Conservation (phyloP, 2,113 vertebrate species). For the Oncorhynchus clarkii region DNA sequence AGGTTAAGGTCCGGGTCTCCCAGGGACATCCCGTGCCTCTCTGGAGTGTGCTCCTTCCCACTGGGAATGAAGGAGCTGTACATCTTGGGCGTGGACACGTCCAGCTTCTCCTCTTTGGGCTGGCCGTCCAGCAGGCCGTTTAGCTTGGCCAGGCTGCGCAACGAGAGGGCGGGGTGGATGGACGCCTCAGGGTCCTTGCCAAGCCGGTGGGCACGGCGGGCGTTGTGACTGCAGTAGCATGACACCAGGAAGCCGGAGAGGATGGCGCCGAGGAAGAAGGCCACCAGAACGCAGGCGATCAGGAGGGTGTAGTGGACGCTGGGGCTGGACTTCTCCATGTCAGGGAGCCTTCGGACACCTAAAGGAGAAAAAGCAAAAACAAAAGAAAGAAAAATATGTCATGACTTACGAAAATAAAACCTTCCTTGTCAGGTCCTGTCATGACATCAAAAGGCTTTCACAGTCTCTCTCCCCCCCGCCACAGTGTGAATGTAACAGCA, state of each 20-base stretch:
- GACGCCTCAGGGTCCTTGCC: constrained; percentile 74
- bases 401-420: no score
- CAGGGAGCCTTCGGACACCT: constrained; percentile 66
- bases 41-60: constrained; percentile 42
- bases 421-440: no score
- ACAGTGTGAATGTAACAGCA: no score
- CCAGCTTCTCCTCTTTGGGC: constrained; percentile 46
- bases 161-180: constrained; percentile 76
- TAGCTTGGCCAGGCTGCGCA: constrained; percentile 79
- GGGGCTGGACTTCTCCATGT: constrained; percentile 21
- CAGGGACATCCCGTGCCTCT: constrained; percentile 16
- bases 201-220: constrained; percentile 47
- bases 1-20: constrained; percentile 55
- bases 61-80: constrained; percentile 78
- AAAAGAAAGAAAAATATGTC: not conserved
- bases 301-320: constrained; percentile 77
- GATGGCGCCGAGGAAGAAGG: constrained; percentile 80
- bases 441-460: no score
- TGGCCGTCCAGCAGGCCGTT: constrained; percentile 71
- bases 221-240: constrained; percentile 77
- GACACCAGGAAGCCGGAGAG: constrained; percentile 80
- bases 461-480: no score
- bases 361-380: not conserved
- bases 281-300: constrained; percentile 74
- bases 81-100: constrained; percentile 37